Percentiles rank a stretch among this genome's conserved stretches.
Conservation (phyloP, 2,888 invertebrate genomes). For the Dolomedes plantarius region DNA sequence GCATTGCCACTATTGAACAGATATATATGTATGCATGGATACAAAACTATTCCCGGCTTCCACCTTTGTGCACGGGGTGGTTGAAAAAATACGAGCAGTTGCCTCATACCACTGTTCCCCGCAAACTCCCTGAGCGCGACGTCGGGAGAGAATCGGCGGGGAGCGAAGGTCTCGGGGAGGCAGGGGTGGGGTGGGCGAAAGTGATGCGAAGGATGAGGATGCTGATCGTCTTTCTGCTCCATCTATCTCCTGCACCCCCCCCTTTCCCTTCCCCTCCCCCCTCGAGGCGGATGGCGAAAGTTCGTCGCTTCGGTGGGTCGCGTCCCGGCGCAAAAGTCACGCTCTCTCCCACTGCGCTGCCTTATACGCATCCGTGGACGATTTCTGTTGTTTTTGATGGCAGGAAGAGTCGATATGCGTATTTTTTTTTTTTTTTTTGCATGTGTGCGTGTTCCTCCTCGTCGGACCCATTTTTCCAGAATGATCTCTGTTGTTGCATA, state of each 20-base stretch:
- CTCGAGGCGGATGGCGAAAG: constrained; percentile 41
- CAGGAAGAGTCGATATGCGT: background rate
- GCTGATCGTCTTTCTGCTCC: constrained; percentile 66
- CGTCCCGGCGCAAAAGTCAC: constrained; percentile 55
- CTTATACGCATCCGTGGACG: background rate
- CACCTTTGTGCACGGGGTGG: too few relatives aligned
- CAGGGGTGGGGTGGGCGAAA: constrained; percentile 16
- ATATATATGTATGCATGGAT: too few relatives aligned
- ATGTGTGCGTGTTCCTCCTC: background rate
- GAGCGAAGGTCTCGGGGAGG: background rate
- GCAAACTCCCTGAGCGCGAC: background rate
- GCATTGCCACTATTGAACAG: too few relatives aligned
- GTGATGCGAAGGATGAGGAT: constrained; percentile 40
- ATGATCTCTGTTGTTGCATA: background rate
- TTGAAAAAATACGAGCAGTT: too few relatives aligned
- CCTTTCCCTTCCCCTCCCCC: too few relatives aligned
- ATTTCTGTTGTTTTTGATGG: background rate
- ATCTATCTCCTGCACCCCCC: constrained; percentile 38
- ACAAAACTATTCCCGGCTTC: too few relatives aligned
- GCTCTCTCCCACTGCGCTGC: constrained; percentile 4
- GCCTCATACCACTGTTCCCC: constrained; percentile 12
- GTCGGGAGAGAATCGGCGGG: background rate
- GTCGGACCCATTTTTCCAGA: constrained; percentile 5
- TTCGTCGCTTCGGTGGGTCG: constrained; percentile 65
- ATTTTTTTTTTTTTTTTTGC: background rate